Base-by-base conservation (phyloP, 2,888 invertebrate species). In the Hylaea fasciaria region DNA sequence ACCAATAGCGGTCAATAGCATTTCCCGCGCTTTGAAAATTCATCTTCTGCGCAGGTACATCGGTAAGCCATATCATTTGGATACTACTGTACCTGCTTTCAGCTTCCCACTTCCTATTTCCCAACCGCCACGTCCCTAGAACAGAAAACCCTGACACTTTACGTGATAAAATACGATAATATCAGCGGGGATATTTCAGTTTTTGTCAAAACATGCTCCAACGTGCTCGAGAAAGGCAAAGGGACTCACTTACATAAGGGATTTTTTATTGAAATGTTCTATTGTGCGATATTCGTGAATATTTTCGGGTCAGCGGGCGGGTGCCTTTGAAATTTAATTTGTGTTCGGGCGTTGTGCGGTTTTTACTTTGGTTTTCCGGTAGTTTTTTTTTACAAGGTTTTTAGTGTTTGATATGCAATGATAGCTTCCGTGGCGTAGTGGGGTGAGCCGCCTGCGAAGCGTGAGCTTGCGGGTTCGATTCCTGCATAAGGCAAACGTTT, bases 121-220 rank as follows among this genome's bases (percentile, higher is more conserved):
- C 32, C 49, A 49, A 68, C 64, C 57, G 62, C 68, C 71, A 68
- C 72, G 74, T 74, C 70, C 74, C 65, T 71, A 73, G 73, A 71
- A 74, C 70, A 75, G 62, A 60, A 65, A 58, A 71, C 70, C 74
- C 66, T 78, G 81, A 81, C 81, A 81, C 78, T 81, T 82, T 80
- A 75, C 72, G 75, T 77, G 79, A 81, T 82, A 79, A 76, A 80
- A 81, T 76, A 70, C 69, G 77, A 79, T 81, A 79, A 80, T 77
- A 75, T 76, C 73, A 70, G 50, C 54, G 12, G 59, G 72, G 68
- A 74, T 74, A 75, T 73, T 73, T 74, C 71, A 76, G 76, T 78
- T 80, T 77, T 80, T 74, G 73, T 65, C 54, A 69, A 70, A 71
- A 70, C 70, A 74, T 56, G 64, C 66, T 57, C 55, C 65, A 65